Conservation (phyloP, 2,113 vertebrate genomes). For the Poecilia latipinna region DNA sequence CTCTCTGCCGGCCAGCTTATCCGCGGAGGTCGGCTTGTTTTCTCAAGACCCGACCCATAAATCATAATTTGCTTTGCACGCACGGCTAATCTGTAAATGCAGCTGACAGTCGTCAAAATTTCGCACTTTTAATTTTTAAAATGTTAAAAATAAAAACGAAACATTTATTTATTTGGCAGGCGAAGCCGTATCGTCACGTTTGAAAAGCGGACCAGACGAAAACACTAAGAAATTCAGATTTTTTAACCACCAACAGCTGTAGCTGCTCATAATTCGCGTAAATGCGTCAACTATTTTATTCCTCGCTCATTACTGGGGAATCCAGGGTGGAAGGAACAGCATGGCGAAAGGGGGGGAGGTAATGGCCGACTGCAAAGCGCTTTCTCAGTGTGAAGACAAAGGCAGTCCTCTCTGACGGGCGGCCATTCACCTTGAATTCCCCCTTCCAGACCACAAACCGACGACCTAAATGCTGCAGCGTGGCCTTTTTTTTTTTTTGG, state of each 20-base stretch:
- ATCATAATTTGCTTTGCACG: conserved; percentile 46
- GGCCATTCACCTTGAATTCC: conserved; percentile 74
- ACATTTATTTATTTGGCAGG: neutral
- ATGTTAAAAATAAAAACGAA: neutral
- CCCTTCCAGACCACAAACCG: conserved; percentile 23
- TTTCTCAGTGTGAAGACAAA: conserved; percentile 79
- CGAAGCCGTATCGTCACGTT: neutral
- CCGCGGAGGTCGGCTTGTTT: conserved; percentile 42
- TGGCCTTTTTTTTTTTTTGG: conserved; percentile 13
- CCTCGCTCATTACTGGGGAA: conserved; percentile 22
- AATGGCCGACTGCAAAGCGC: conserved; percentile 81
- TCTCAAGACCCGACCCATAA: conserved; percentile 22
- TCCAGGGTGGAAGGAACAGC: conserved; percentile 42
- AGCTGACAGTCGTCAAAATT: conserved; percentile 41
- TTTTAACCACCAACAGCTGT: conserved; percentile 2
- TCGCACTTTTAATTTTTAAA: conserved; percentile 12
- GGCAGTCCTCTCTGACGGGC: conserved; percentile 71
- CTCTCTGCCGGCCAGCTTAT: conserved; percentile 62
- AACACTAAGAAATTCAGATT: neutral
- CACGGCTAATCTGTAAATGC: conserved; percentile 21
- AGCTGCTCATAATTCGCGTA: neutral
- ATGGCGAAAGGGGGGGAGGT: conserved; percentile 68
- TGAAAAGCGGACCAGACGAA: neutral
- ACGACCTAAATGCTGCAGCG: conserved; percentile 13
- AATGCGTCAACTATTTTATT: conserved; percentile 6